These are phyloP conservation scores for Euglossa dilemma DNA, from an alignment of 1,140 invertebrate genomes.

Conservation along the genomic window DNA sequence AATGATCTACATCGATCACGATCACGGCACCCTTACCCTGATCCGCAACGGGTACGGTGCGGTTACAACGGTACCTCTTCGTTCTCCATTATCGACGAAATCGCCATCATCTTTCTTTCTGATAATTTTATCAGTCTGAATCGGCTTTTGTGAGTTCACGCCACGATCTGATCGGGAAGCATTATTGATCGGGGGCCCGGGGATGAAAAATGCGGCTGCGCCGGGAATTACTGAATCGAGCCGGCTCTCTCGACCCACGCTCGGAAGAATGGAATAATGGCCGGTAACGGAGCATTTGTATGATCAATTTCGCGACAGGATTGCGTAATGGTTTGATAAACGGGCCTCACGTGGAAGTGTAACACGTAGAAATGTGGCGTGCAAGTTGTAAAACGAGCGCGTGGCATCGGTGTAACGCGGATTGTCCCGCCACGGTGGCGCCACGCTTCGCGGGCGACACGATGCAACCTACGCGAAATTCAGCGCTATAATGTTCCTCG, in stretches of 20 bases:
- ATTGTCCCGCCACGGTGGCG: constrained; percentile 70
- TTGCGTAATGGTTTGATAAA: constrained; percentile 59
- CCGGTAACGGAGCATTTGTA: constrained; percentile 38
- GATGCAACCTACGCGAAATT: constrained; percentile 72
- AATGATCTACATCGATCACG: constrained; percentile 80
- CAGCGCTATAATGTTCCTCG: constrained; percentile 57
- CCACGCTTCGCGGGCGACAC: constrained; percentile 62
- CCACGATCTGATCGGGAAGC: constrained; percentile 26
- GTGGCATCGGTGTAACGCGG: constrained; percentile 63
- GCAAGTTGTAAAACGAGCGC: constrained; percentile 53
- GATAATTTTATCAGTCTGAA: constrained; percentile 57
- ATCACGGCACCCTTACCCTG: constrained; percentile 72
- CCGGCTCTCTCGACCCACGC: constrained; percentile 34
- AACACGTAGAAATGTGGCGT: constrained; percentile 51
- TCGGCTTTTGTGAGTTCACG: constrained; percentile 9
- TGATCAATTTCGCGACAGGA: constrained; percentile 57
- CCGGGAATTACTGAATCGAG: constrained; percentile 50
- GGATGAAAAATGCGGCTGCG: constrained; percentile 28
- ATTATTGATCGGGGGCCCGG: constrained; percentile 5
- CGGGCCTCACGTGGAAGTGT: constrained; percentile 44
- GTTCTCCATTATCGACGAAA: constrained; percentile 65
- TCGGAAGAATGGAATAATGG: constrained; percentile 40
- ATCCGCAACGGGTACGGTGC: constrained; percentile 39
- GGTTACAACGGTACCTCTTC: constrained; percentile 69
- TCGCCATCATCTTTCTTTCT: constrained; percentile 57